These are phyloP conservation scores for Formica exsecta DNA, from an alignment of 1,140 invertebrate genomes.

Conservation along the genomic window DNA sequence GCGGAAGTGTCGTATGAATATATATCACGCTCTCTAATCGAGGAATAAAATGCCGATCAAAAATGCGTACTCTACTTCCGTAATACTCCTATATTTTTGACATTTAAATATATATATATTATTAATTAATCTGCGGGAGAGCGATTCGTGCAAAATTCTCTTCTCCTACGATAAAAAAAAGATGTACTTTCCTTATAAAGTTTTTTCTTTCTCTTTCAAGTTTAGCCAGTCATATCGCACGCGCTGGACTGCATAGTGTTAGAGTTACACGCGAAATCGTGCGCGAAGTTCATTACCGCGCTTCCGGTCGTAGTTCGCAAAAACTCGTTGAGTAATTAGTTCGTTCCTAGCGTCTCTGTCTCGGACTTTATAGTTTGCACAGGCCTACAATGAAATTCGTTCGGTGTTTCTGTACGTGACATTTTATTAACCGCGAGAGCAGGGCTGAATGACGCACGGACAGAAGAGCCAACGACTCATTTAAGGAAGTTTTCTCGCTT, in stretches of 20 bases:
- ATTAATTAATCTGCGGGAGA: neutral
- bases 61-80: neutral
- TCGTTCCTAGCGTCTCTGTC: neutral
- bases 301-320: conserved; percentile 25
- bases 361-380: neutral
- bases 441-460: neutral
- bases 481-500: conserved; percentile 27
- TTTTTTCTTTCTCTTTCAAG: neutral
- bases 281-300: conserved; percentile 16
- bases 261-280: conserved; percentile 30
- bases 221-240: neutral
- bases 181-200: neutral
- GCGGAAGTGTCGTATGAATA: conserved; percentile 13
- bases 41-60: neutral
- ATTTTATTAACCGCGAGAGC: conserved; percentile 23
- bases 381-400: conserved; percentile 29
- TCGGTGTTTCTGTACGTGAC: conserved; percentile 23
- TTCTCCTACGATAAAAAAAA: neutral
- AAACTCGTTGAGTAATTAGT: conserved; percentile 36
- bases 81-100: neutral
- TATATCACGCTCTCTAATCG: neutral
- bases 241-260: neutral
- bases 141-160: neutral
- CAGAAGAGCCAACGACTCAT: conserved; percentile 28
- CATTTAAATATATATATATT: no score